Conservation (phyloP, 2,113 vertebrate genomes). For the Australoheros scitulus region DNA sequence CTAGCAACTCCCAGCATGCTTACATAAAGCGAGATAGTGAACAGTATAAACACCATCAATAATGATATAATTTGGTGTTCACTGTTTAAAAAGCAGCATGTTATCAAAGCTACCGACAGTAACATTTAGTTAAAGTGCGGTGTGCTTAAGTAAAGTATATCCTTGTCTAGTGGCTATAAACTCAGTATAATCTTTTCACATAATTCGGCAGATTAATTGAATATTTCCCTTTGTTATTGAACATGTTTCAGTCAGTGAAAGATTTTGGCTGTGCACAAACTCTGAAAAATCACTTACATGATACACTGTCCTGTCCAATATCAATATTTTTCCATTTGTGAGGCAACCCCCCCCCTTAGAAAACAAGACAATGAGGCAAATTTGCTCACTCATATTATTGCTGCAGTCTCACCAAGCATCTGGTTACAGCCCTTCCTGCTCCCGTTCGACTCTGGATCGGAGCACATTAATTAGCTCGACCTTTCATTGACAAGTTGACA, state of each 20-base stretch:
- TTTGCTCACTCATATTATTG: background rate
- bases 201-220: background rate
- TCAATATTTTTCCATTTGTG: background rate
- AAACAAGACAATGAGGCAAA: background rate
- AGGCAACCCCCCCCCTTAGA: background rate
- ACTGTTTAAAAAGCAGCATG: background rate
- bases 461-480: conserved; percentile 31
- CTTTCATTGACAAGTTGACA: conserved; percentile 31
- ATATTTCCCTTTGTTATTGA: background rate
- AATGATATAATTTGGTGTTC: background rate
- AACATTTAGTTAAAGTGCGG: background rate
- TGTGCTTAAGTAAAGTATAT: background rate
- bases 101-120: background rate
- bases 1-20: background rate
- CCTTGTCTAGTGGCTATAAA: too few relatives aligned
- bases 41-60: background rate
- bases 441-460: conserved; percentile 12
- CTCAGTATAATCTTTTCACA: background rate
- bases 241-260: background rate
- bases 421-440: background rate
- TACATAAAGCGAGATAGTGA: background rate
- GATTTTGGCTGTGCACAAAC: background rate
- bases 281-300: too few relatives aligned
- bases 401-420: background rate
- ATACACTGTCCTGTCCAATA: too few relatives aligned